phyloP scores from a whole-genome alignment of 2,797 vertebrate species.

The Falco novaeseelandiae region DNA sequence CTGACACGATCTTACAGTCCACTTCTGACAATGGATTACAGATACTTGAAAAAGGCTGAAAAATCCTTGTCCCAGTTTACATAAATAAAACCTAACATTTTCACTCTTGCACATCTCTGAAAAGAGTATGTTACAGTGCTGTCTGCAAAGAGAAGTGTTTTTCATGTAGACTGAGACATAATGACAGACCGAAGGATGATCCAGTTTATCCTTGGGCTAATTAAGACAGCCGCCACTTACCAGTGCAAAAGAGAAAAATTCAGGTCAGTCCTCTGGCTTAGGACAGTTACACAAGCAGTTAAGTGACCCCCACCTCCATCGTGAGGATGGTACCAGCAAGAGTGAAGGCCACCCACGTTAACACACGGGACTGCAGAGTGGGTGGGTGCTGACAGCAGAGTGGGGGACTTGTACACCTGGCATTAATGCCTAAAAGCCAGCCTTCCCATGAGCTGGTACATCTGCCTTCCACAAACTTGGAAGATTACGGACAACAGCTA shows the following conservation, averaged over 20 bases:
- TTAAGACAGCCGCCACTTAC: background rate
- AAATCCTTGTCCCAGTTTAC: background rate
- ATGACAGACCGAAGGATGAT: background rate
- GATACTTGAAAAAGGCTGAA: background rate
- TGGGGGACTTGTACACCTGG: fast-evolving
- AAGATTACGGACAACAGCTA: background rate
- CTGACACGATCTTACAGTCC: too few relatives aligned
- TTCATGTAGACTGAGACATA: background rate
- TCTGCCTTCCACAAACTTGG: background rate
- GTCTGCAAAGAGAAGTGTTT: background rate
- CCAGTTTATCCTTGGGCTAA: background rate
- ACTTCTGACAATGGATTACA: fast-evolving
- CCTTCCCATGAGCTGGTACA: background rate
- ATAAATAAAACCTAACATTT: background rate
- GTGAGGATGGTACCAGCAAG: background rate
- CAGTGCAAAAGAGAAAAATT: background rate
- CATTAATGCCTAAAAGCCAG: background rate
- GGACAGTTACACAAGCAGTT: background rate
- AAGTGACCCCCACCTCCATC: background rate
- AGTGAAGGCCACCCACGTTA: background rate
- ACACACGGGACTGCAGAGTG: background rate
- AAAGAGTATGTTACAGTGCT: background rate
- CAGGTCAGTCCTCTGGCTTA: background rate
- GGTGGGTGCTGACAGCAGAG: background rate
- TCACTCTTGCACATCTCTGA: background rate